Evolutionary conservation across 2,113 vertebrate species (phyloP).

Genomic region (Pyrgilauda ruficollis): DNA sequence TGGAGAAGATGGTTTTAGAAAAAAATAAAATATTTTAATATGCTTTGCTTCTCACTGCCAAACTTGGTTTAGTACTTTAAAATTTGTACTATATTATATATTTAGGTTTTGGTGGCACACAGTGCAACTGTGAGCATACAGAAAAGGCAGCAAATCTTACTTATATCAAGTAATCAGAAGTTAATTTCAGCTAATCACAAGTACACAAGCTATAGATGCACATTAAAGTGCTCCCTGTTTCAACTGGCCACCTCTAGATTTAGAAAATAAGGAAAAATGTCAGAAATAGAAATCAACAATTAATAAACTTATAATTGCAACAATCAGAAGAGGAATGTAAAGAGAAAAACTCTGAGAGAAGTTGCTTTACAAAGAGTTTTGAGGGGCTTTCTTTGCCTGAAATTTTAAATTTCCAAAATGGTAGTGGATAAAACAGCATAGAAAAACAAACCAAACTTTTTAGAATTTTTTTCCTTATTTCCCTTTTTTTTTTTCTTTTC

Average conservation of each 20-base stretch:
- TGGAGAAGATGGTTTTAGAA: not conserved
- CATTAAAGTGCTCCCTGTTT: not conserved
- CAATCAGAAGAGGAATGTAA: not conserved
- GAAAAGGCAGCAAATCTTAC: not conserved
- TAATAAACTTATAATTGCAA: not conserved
- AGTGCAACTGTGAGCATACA: not conserved
- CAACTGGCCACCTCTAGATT: not conserved
- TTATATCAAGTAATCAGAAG: not conserved
- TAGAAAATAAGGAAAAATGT: not conserved
- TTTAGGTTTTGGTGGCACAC: not conserved
- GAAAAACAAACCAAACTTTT: not conserved
- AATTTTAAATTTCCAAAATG: not conserved
- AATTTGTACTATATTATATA: not conserved
- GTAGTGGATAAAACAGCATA: not conserved
- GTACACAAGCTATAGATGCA: not conserved
- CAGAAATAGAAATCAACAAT: not conserved
- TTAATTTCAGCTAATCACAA: not conserved
- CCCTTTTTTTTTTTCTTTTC: not conserved
- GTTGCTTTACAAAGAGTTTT: not conserved
- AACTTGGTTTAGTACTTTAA: not conserved
- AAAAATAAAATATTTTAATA: not conserved
- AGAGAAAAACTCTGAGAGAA: not conserved
- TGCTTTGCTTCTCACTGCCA: not conserved
- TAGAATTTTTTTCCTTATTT: not conserved
- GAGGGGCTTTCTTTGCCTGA: not conserved